Conservation (phyloP, 2,888 invertebrate species). For the Epinotia brunnichana region DNA sequence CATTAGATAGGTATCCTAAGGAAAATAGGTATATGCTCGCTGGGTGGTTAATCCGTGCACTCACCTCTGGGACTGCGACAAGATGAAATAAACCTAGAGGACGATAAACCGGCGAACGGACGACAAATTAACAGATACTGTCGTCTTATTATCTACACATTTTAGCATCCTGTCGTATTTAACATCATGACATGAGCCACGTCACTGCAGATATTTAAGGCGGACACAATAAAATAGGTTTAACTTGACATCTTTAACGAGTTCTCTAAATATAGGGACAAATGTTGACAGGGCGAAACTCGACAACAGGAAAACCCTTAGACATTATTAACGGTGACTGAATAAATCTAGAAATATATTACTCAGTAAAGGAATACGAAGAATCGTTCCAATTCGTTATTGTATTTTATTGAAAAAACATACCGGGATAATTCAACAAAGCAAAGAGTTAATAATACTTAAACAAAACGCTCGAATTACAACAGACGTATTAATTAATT, state of each 20-base stretch:
- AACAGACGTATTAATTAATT: conserved; percentile 35
- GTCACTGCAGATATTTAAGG: not conserved
- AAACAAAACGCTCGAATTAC: conserved; percentile 14
- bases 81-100: conserved; percentile 21
- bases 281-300: not conserved
- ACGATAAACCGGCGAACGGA: not conserved
- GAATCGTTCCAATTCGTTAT: not conserved
- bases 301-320: conserved; percentile 18
- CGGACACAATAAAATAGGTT: conserved; percentile 23
- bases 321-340: not conserved
- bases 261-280: conserved; percentile 3
- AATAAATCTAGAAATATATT: conserved; percentile 4
- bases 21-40: conserved; percentile 28
- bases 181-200: not conserved
- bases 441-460: conserved; percentile 6
- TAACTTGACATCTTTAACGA: conserved; percentile 12
- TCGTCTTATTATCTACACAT: not conserved
- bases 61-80: conserved; percentile 11
- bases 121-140: conserved; percentile 10
- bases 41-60: conserved; percentile 34
- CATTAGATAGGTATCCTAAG: conserved; percentile 15
- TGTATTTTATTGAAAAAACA: not conserved
- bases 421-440: conserved; percentile 8
- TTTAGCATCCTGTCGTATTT: conserved; percentile 1
- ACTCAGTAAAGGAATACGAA: conserved; percentile 11